phyloP scores from a whole-genome alignment of 2,888 invertebrate genomes.

The Heteromurus nitidus region DNA sequence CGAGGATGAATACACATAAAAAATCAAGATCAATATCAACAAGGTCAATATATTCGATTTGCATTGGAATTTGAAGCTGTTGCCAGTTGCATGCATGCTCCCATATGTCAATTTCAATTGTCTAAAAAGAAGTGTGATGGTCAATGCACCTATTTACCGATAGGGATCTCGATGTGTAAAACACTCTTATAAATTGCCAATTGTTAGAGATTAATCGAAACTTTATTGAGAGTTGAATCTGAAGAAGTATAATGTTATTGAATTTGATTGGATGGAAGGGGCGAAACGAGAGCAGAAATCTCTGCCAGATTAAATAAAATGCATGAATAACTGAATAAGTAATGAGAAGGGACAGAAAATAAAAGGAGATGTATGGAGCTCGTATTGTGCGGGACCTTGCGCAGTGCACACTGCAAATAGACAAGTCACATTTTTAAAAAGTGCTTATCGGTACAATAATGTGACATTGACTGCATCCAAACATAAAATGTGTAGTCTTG shows the following conservation, averaged over 20 bases:
- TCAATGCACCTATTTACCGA: slow-evolving; percentile 1
- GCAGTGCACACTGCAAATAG: no score
- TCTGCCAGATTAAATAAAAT: not conserved
- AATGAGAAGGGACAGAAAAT: not conserved
- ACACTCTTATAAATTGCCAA: slow-evolving; percentile 1
- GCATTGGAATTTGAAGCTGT: not conserved
- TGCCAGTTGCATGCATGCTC: not conserved
- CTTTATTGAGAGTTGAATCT: not conserved
- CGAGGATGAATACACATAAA: not conserved
- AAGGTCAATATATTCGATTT: slow-evolving; percentile 43
- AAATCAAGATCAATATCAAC: slow-evolving; percentile 41
- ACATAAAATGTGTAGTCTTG: no score
- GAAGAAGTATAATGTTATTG: not conserved
- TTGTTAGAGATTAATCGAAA: not conserved
- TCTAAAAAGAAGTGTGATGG: not conserved
- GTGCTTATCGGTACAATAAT: no score
- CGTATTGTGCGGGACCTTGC: not conserved
- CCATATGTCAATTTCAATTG: not conserved
- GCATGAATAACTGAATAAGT: not conserved
- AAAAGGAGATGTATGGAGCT: not conserved
- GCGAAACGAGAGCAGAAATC: not conserved
- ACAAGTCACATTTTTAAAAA: not conserved
- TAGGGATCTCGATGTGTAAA: not conserved
- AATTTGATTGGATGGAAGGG: not conserved
- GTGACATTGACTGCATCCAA: no score